phyloP scores from a whole-genome alignment of 2,888 invertebrate species.

The Chromoteleia sp. region DNA sequence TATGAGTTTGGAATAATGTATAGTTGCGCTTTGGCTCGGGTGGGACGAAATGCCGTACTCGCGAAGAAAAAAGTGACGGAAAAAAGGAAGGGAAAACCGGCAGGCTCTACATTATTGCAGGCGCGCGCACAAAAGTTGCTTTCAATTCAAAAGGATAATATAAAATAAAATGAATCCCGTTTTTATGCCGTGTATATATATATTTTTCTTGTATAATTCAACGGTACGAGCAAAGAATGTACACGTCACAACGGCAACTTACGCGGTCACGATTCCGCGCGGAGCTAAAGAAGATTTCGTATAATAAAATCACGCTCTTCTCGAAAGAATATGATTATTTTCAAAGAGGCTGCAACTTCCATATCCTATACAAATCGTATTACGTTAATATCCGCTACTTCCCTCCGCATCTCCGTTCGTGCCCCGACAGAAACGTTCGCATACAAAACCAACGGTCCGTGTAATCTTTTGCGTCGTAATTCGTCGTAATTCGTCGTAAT shows the following conservation, averaged over 20 bases:
- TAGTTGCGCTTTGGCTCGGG: conserved; percentile 8
- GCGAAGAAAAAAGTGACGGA: conserved; percentile 15
- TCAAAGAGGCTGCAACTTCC: conserved; percentile 51
- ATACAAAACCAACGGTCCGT: conserved; percentile 59
- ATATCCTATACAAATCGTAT: conserved; percentile 56
- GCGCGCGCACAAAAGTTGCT: conserved; percentile 58
- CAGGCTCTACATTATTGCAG: conserved; percentile 42
- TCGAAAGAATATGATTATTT: conserved; percentile 65
- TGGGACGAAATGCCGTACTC: not conserved
- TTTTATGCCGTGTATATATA: conserved; percentile 59
- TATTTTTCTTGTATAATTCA: conserved; percentile 67
- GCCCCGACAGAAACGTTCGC: conserved; percentile 43
- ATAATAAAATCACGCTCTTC: conserved; percentile 67
- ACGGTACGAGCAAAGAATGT: conserved; percentile 52
- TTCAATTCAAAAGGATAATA: conserved; percentile 65
- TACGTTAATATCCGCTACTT: conserved; percentile 63
- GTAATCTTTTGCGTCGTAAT: conserved; percentile 62
- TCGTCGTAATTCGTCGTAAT: too few relatives aligned
- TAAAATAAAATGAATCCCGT: conserved; percentile 61
- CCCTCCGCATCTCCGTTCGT: conserved; percentile 45
- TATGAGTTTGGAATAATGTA: conserved; percentile 57
- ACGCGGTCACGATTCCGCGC: conserved; percentile 61
- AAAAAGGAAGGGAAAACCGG: conserved; percentile 1
- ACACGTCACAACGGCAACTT: conserved; percentile 59
- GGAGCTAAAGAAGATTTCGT: conserved; percentile 61